Base-by-base conservation (phyloP, 53 echinoderm and acorn worm genomes). In the Stichopus horrens region DNA sequence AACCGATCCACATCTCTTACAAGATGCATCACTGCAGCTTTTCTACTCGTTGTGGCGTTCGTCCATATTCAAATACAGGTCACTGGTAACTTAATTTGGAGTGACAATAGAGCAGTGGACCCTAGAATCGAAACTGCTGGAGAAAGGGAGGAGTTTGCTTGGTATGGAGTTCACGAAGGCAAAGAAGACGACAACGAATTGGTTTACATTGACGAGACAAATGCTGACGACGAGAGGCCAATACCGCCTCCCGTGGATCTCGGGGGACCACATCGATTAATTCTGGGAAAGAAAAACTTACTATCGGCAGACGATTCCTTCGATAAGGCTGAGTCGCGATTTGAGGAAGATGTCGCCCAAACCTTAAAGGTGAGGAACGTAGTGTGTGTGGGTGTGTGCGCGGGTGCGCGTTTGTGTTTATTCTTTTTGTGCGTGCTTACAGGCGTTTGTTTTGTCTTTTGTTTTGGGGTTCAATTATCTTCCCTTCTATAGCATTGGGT, bases 101-200 rank as follows among this genome's bases (percentile, higher is more conserved):
- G 85, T 16, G 18, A 59, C 57, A 54, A 54, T n/a, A 54, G 83
- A 0, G n/a, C 21, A 10, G 19, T 63, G 21, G 58, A 20, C 14
- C 21, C 18, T 18, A 6, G 18, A 11, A 66, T 51, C 8, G 66
- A 18, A 67, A 52, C 9, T 59, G 52, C 21, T 4, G 71, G 23
- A 16, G 67, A 57, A 23, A 52, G 85, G 51, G 85, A 85, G 18
- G 51, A 22, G 4, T 85, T 85, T 59, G 85, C 65, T 63, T 85
- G 85, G 85, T 85, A 85, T 59, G 85, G 85, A 66, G 85, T 63
- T 37, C 85, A 85, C n/a, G 85, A 67, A n/a, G 65, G 65, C 14
- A 85, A 85, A 52, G 85, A 63, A 4, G 85, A 67, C 37, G 65
- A 68, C 21, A 67, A 57, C 3, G 85, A 85, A 85, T 16, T 85